Percentiles rank a stretch among this genome's conserved stretches.
phyloP scores from a whole-genome alignment of 2,888 invertebrate species.

The Carpatolechia fugitivella region DNA sequence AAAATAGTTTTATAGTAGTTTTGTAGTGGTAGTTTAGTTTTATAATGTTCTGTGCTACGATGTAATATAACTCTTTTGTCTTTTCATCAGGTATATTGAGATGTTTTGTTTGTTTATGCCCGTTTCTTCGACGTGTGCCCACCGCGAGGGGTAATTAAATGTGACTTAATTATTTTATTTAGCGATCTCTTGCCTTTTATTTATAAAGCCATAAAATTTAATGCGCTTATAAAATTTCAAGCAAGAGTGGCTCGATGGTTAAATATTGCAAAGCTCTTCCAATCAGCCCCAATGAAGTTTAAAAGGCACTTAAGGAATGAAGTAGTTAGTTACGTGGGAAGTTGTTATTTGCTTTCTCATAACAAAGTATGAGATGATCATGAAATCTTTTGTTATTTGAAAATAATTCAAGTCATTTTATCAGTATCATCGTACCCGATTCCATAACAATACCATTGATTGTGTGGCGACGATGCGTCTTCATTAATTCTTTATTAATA shows the following conservation, averaged over 20 bases:
- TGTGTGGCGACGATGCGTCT: too few relatives aligned
- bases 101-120: constrained; percentile 60
- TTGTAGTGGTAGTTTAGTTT: too few relatives aligned
- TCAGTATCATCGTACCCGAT: too few relatives aligned
- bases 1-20: too few relatives aligned
- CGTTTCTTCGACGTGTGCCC: constrained; percentile 40
- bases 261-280: constrained; percentile 6
- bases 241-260: background rate
- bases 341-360: too few relatives aligned
- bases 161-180: constrained; percentile 53
- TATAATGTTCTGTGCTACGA: too few relatives aligned
- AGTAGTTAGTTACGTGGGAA: too few relatives aligned
- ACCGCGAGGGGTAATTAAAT: constrained; percentile 39
- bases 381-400: too few relatives aligned
- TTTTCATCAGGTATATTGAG: constrained; percentile 51
- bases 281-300: background rate
- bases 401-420: too few relatives aligned
- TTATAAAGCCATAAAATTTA: constrained; percentile 17
- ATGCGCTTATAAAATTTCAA: constrained; percentile 12
- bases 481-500: too few relatives aligned
- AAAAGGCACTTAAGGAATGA: background rate
- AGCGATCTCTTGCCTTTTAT: constrained; percentile 21
- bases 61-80: constrained; percentile 25
- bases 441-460: too few relatives aligned
- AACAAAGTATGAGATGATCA: too few relatives aligned